Evolutionary conservation across 2,113 vertebrate genomes (phyloP), one percentile per base, ranked within the genome.

Genomic region (Gobiocypris rarus): DNA sequence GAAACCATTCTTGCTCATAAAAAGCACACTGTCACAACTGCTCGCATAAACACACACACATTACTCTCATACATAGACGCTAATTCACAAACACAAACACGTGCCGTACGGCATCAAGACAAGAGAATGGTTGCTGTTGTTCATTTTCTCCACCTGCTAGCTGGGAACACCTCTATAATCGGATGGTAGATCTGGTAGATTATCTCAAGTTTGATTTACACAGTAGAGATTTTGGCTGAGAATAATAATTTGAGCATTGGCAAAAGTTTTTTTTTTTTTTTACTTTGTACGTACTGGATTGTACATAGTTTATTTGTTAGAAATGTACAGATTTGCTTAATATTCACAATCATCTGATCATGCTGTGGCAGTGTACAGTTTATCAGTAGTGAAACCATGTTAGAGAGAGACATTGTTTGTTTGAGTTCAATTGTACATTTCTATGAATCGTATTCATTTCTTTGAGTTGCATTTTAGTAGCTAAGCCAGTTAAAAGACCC

Each of bases 1-100:
- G 86, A 86, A 84, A 82, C 83, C 89, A 82, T 83, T 90, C 89
- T 85, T 82, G 50, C 81, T 65, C 83, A 41, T 74, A 67, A 86
- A 87, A 88, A 84, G 58, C 84, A 83, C 71, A 75, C 78, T 80
- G 63, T 90, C 83, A 48, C 63, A 86, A 59, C 52, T 83, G 67
- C 76, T 69, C 54, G 75, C 41, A 77, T 31, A 82, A 83, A 86
- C 75, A 74, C 43, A 59, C 65, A 41, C 31, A 38, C 65, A 19
- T 54, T 31, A 28, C 67, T 45, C 38, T 65, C 73, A 73, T 74
- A 67, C 80, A 54, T 41, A 54, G 24, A 65, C 22, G 15, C 41
- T 52, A 70, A 73, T 69, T 83, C 48, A 85, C 59, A 83, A 65
- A 77, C 52, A 56, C 63, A 71, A 41, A 83, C 26, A 73, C 34